Evolutionary conservation across 2,888 invertebrate species (phyloP).

Genomic region (Agrypnus murinus): DNA sequence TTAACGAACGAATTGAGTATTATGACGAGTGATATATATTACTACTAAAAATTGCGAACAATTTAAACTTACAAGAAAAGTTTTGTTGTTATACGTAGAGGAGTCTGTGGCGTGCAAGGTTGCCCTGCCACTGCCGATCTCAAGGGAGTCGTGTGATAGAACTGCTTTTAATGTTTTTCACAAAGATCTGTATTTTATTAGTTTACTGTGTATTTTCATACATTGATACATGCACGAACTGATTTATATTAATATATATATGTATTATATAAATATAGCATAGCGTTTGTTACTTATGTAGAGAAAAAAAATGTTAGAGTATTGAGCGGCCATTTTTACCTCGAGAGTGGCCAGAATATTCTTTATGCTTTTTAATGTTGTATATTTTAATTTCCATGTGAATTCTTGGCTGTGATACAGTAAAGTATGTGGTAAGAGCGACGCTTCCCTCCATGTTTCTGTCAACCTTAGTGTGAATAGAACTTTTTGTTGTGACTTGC

Average conservation of each 20-base stretch:
- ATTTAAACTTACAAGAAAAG: constrained; percentile 59
- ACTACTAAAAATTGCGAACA: constrained; percentile 65
- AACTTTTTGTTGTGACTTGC: constrained; percentile 19
- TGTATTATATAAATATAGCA: constrained; percentile 39
- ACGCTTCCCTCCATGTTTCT: constrained; percentile 69
- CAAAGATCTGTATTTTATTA: constrained; percentile 70
- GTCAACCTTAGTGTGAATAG: constrained; percentile 49
- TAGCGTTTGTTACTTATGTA: constrained; percentile 66
- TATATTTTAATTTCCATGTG: constrained; percentile 69
- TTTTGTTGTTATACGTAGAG: constrained; percentile 59
- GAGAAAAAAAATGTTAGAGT: constrained; percentile 61
- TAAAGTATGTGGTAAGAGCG: constrained; percentile 69
- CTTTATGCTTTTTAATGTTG: constrained; percentile 65
- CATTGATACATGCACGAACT: constrained; percentile 64
- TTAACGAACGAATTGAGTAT: constrained; percentile 62
- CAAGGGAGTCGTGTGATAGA: constrained; percentile 71
- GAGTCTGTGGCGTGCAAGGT: constrained; percentile 55
- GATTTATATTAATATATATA: constrained; percentile 55
- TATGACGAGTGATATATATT: constrained; percentile 65
- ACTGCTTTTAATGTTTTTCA: constrained; percentile 70
- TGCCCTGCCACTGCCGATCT: constrained; percentile 64
- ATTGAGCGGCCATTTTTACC: constrained; percentile 49
- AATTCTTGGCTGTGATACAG: constrained; percentile 73
- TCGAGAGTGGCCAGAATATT: constrained; percentile 55
- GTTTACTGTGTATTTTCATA: constrained; percentile 62